These are phyloP conservation scores for Poicephalus meyeri DNA, from an alignment of 2,113 vertebrate species.

Conservation along the genomic window DNA sequence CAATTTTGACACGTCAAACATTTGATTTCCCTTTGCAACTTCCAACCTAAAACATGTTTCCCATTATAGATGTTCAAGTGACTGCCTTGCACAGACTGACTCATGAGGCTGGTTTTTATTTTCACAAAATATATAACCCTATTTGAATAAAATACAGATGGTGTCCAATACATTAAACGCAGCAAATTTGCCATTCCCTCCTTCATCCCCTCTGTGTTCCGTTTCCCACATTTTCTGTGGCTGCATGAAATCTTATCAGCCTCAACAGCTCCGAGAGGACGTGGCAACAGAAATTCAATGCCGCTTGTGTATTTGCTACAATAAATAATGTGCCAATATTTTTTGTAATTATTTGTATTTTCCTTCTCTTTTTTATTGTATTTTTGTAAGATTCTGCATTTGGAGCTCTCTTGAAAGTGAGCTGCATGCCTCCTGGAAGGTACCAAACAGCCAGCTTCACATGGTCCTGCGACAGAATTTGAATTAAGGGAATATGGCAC, in stretches of 20 bases:
- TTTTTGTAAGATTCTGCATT: neutral
- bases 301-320: neutral
- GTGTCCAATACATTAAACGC: constrained; percentile 66
- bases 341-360: neutral
- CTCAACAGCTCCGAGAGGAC: constrained; percentile 6
- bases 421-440: neutral
- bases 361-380: neutral
- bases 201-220: constrained; percentile 7
- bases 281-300: constrained; percentile 34
- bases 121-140: constrained; percentile 76
- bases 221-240: constrained; percentile 31
- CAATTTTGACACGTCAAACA: constrained; percentile 76
- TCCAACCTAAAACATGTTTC: constrained; percentile 75
- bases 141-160: constrained; percentile 80
- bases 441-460: neutral
- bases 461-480: neutral
- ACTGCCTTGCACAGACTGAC: constrained; percentile 69
- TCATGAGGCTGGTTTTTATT: constrained; percentile 74
- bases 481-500: neutral
- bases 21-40: constrained; percentile 78
- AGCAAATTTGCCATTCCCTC: constrained; percentile 68
- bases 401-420: neutral
- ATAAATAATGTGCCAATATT: neutral
- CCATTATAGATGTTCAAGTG: constrained; percentile 73
- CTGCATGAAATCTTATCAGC: constrained; percentile 54